A percentile compares a stretch with the other conserved stretches of the same genome.
Evolutionary conservation across 2,113 vertebrate genomes (phyloP).

Genomic region (Pachypanchax playfairii): DNA sequence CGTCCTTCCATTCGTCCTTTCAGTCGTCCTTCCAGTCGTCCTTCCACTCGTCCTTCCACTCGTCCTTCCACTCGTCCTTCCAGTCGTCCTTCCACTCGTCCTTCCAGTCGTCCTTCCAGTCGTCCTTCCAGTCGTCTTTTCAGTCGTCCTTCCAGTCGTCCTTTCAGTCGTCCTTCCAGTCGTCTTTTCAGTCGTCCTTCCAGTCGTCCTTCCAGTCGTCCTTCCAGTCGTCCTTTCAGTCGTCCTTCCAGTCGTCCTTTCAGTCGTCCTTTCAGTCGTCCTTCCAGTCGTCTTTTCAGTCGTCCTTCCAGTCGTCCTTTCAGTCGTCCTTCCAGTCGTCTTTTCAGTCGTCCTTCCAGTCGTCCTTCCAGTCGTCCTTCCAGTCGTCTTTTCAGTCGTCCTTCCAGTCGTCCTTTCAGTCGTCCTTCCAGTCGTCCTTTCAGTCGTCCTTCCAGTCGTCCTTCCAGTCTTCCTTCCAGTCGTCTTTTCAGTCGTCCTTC

Average conservation of each 20-base stretch:
- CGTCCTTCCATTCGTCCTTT: no score
- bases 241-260: constrained; percentile 43
- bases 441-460: constrained; percentile 43
- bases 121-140: constrained; percentile 43
- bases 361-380: constrained; percentile 46
- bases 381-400: constrained; percentile 33
- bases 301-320: constrained; percentile 42
- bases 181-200: constrained; percentile 46
- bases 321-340: constrained; percentile 43
- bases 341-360: constrained; percentile 50
- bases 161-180: constrained; percentile 50
- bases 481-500: constrained; percentile 46
- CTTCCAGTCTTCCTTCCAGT: constrained; percentile 49
- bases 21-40: constrained; percentile 43
- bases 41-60: constrained; percentile 50
- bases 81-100: constrained; percentile 33
- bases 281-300: constrained; percentile 38
- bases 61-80: constrained; percentile 46
- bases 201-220: constrained; percentile 33
- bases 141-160: constrained; percentile 43
- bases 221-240: constrained; percentile 37
- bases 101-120: constrained; percentile 37
- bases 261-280: no score
- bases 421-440: constrained; percentile 43
- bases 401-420: constrained; percentile 37